phyloP scores from a whole-genome alignment of 2,113 vertebrate species.

The Papio anubis region DNA sequence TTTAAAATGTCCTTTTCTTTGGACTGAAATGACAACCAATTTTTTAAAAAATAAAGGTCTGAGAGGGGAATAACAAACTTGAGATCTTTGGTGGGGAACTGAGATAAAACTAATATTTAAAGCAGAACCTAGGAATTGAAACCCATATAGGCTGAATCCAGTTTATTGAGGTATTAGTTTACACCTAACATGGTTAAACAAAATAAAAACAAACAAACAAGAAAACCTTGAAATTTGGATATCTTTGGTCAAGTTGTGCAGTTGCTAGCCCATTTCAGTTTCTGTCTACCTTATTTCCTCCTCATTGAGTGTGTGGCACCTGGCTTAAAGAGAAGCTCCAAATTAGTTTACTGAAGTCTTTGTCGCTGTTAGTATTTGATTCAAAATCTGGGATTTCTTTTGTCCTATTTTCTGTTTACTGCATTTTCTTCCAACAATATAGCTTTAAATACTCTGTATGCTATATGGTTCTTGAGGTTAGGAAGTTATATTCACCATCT shows the following conservation, averaged over 20 bases:
- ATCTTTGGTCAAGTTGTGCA: neutral
- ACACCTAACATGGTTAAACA: neutral
- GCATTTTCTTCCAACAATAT: neutral
- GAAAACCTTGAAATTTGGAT: neutral
- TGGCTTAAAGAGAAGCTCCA: neutral
- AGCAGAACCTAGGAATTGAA: neutral
- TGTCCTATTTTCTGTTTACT: neutral
- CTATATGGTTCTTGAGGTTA: neutral
- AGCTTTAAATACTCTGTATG: neutral
- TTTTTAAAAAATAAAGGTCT: neutral
- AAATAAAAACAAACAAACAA: neutral
- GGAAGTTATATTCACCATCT: neutral
- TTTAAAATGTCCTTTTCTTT: no score
- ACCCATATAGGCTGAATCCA: neutral
- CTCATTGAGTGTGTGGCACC: neutral
- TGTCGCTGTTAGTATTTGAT: neutral
- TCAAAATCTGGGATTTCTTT: neutral
- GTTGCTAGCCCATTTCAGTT: neutral
- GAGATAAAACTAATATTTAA: neutral
- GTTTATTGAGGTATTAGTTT: neutral
- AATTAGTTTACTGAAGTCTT: neutral
- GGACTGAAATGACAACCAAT: no score
- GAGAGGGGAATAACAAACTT: neutral
- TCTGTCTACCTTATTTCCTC: neutral
- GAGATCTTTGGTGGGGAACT: neutral